Percentiles rank a stretch among this genome's conserved stretches.
These are phyloP conservation scores for Conchocele bisecta DNA, from an alignment of 2,888 invertebrate genomes.

Conservation along the genomic window DNA sequence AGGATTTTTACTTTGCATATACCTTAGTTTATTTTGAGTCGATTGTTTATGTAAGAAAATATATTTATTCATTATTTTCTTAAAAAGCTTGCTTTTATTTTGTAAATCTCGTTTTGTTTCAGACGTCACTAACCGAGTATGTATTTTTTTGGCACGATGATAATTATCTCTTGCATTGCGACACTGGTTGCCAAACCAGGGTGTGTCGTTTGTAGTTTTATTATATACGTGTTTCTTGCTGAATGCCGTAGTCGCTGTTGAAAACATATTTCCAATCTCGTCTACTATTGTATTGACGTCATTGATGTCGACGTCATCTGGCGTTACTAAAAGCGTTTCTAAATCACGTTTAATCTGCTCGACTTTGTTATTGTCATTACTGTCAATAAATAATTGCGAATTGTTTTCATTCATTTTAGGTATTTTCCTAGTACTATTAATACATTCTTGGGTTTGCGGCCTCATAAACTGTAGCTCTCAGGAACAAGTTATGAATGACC, in stretches of 20 bases:
- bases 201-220: background rate
- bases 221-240: background rate
- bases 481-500: background rate
- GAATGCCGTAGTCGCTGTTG: too few species aligned
- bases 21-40: background rate
- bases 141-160: background rate
- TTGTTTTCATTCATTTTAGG: slow-evolving; percentile 1
- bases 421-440: background rate
- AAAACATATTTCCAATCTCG: background rate
- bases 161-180: background rate
- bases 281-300: background rate
- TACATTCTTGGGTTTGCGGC: background rate
- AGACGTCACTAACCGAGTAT: background rate
- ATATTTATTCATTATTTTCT: background rate
- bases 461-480: too few species aligned
- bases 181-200: background rate
- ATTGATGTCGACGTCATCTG: background rate
- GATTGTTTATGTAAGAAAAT: background rate
- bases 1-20: background rate
- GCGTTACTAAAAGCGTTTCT: too few species aligned
- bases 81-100: background rate
- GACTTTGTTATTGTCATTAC: background rate
- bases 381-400: background rate
- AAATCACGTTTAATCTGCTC: background rate
- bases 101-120: background rate